A percentile compares a stretch with the other conserved stretches of the same genome.
Conservation (phyloP, 2,888 invertebrate genomes). For the Nymphalis urticae region DNA sequence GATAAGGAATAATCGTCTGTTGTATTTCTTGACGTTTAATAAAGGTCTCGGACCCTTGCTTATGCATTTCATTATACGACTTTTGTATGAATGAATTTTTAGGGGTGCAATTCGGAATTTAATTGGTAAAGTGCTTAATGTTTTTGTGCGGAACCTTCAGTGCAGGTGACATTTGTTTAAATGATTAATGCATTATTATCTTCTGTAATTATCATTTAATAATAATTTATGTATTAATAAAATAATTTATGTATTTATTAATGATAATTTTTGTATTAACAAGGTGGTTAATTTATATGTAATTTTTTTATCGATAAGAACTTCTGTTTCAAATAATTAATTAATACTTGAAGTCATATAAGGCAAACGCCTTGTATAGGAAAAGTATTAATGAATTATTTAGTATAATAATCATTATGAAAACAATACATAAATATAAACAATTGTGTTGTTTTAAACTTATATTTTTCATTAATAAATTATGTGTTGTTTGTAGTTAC, state of each 20-base stretch:
- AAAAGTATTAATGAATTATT: background rate
- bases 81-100: conserved; percentile 13
- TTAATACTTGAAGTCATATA: background rate
- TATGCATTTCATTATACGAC: conserved; percentile 28
- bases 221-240: too few relatives aligned
- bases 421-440: background rate
- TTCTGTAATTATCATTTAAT: too few relatives aligned
- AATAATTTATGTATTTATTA: too few relatives aligned
- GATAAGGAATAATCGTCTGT: background rate
- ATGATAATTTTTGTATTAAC: too few relatives aligned
- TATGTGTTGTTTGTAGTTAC: too few relatives aligned
- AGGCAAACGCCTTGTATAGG: background rate
- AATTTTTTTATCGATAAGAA: too few relatives aligned
- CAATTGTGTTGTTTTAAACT: too few relatives aligned
- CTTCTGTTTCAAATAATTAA: background rate
- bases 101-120: conserved; percentile 9
- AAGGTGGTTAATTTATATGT: too few relatives aligned
- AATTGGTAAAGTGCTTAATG: conserved; percentile 5
- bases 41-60: conserved; percentile 46
- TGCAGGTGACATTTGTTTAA: conserved; percentile 1
- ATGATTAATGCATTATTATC: conserved; percentile 3
- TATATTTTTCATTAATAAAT: too few relatives aligned
- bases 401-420: background rate
- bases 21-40: conserved; percentile 37
- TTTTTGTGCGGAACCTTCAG: conserved; percentile 1